Conservation (phyloP, 1,140 invertebrate genomes). For the Megathymus violae region DNA sequence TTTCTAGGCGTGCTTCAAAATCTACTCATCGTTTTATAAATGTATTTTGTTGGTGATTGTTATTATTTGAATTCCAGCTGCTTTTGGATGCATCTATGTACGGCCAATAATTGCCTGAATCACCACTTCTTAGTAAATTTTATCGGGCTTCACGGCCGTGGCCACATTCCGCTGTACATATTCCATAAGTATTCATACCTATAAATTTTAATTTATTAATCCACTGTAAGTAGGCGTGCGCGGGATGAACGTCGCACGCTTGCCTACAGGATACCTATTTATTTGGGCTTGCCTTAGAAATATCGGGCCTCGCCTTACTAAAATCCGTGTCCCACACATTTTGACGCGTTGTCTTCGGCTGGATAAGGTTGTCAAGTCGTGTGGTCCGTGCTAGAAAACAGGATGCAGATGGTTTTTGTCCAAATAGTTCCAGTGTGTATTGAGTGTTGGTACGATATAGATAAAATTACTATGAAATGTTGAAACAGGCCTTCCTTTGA, state of each 20-base stretch:
- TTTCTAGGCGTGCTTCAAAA: too few species aligned
- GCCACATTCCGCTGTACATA: too few species aligned
- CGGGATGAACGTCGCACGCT: not conserved
- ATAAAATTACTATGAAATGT: constrained; percentile 23
- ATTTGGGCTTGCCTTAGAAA: constrained; percentile 12
- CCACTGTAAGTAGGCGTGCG: constrained; percentile 2
- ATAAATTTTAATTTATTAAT: too few species aligned
- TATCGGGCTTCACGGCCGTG: not conserved
- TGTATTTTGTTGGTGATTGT: too few species aligned
- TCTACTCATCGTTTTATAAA: too few species aligned
- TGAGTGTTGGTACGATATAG: not conserved
- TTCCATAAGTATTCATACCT: too few species aligned
- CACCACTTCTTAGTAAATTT: constrained; percentile 22
- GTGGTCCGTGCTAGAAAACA: constrained; percentile 20
- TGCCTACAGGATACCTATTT: constrained; percentile 15
- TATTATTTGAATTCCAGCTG: not conserved
- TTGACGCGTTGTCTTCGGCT: not conserved
- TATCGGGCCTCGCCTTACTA: not conserved
- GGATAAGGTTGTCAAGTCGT: not conserved
- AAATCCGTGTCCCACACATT: not conserved
- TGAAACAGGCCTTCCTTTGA: constrained; percentile 10
- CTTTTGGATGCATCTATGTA: constrained; percentile 9
- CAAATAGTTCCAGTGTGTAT: not conserved
- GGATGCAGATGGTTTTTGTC: constrained; percentile 1
- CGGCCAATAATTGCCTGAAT: constrained; percentile 23